Evolutionary conservation across 2,113 vertebrate genomes (phyloP).

Genomic region (Syrrhaptes paradoxus): DNA sequence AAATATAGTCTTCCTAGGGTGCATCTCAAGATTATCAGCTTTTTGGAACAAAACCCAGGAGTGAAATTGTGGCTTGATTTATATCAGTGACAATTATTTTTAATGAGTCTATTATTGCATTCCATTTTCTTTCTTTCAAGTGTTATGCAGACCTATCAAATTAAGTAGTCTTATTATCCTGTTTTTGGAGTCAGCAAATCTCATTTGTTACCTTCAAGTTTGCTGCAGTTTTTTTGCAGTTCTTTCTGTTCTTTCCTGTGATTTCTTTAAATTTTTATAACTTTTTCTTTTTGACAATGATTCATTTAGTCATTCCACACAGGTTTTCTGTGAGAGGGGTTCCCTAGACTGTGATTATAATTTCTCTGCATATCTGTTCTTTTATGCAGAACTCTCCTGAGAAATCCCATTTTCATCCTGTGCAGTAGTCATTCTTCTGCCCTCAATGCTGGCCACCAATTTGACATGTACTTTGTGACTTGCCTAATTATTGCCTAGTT

Average conservation of each 20-base stretch:
- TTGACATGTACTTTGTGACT: not conserved
- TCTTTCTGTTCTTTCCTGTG: not conserved
- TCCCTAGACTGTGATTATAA: not conserved
- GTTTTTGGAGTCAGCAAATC: not conserved
- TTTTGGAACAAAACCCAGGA: not conserved
- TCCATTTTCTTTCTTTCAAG: not conserved
- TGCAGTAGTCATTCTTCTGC: not conserved
- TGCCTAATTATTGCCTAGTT: not conserved
- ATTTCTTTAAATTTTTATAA: not conserved
- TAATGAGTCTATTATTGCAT: not conserved
- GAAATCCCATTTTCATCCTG: not conserved
- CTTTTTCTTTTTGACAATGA: not conserved
- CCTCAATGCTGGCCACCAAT: not conserved
- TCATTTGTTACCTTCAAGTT: not conserved
- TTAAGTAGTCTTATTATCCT: not conserved
- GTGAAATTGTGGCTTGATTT: not conserved
- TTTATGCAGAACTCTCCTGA: not conserved
- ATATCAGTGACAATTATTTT: not conserved
- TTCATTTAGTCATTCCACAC: not conserved
- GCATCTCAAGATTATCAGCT: not conserved
- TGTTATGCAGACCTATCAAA: not conserved
- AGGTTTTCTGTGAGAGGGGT: not conserved
- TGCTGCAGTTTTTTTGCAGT: not conserved
- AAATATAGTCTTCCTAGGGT: not conserved
- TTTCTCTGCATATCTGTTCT: not conserved